Evolutionary conservation across 2,797 vertebrate species (phyloP), one percentile per base, ranked within the genome.

Genomic region (Paramormyrops hopkinsi): DNA sequence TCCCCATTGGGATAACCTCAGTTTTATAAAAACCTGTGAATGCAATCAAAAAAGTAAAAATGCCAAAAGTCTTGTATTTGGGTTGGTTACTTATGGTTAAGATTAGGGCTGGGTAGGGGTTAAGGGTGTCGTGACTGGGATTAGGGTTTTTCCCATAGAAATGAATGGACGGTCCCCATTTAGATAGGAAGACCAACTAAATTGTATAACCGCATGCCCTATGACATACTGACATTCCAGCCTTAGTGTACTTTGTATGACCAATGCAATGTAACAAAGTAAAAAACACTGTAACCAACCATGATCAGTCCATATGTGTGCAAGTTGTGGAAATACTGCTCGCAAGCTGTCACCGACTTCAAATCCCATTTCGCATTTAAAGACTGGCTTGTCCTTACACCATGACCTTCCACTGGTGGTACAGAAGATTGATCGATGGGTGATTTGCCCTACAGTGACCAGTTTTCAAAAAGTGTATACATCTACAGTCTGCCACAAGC

Each of bases 311-410:
- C 33, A 44, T 44, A n/a, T 17, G 33, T 44, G 14, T 44, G 33
- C 76, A 82, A 7, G 41, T 17, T 79, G 29, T 41, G 33, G 19
- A 82, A 82, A 82, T 82, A 5, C 37, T 82, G 33, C 41, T 82
- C 19, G 0, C 76, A 69, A 82, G 14, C 76, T 17, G 33, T 44
- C 73, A 76, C 65, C 17, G 1, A 88, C 29, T 29, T 88, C 65
- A 54, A 88, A 88, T 69, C 69, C 69, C 88, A 88, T 17, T 79
- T 88, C 11, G 0, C 22, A 89, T n/a, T 44, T 29, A 33, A 54
- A 44, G 29, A 25, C 29, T 3, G 17, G 19, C 22, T 84, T 22
- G 79, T 46, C 14, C 44, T 12, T 33, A 73, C 3, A 48, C n/a
- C 44, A 51, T 84, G 44, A 84, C 19, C 44, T 22, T 84, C 11